Conservation (phyloP, 2,888 invertebrate genomes). For the Drosophila gaucha region DNA sequence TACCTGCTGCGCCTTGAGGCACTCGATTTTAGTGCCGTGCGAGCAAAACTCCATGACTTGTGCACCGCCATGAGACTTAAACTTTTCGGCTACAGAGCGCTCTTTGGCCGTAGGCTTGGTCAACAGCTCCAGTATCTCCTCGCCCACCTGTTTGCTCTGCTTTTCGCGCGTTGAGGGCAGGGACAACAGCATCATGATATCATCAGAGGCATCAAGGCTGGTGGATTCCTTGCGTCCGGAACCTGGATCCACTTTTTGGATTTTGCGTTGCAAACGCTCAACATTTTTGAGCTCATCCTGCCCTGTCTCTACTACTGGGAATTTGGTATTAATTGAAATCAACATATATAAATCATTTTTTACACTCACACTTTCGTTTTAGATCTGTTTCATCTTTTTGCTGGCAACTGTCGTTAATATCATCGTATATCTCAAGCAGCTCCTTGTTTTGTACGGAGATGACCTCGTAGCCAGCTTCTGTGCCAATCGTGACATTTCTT, state of each 20-base stretch:
- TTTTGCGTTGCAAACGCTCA: constrained; percentile 67
- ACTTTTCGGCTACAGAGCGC: constrained; percentile 96
- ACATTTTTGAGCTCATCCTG: constrained; percentile 60
- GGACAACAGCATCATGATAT: constrained; percentile 87
- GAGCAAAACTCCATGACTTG: constrained; percentile 98
- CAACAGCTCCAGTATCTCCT: constrained; percentile 96
- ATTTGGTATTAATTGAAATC: background rate
- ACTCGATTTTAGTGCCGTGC: constrained; percentile 96
- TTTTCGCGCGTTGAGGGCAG: constrained; percentile 96
- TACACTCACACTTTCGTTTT: constrained; percentile 85
- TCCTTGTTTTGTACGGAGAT: constrained; percentile 82
- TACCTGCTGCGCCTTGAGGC: constrained; percentile 86
- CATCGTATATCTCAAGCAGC: constrained; percentile 81
- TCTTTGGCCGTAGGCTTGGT: constrained; percentile 99
- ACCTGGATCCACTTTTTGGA: constrained; percentile 68
- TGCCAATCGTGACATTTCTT: constrained; percentile 83
- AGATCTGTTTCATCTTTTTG: constrained; percentile 81
- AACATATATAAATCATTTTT: background rate
- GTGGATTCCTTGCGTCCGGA: constrained; percentile 73
- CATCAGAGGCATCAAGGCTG: constrained; percentile 86
- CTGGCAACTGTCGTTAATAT: constrained; percentile 83
- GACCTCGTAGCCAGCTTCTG: constrained; percentile 83
- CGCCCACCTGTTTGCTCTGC: constrained; percentile 97
- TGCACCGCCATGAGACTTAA: constrained; percentile 97
- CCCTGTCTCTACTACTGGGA: constrained; percentile 60